Base-by-base conservation (phyloP, 2,113 vertebrate species). In the Spermophilus dauricus region DNA sequence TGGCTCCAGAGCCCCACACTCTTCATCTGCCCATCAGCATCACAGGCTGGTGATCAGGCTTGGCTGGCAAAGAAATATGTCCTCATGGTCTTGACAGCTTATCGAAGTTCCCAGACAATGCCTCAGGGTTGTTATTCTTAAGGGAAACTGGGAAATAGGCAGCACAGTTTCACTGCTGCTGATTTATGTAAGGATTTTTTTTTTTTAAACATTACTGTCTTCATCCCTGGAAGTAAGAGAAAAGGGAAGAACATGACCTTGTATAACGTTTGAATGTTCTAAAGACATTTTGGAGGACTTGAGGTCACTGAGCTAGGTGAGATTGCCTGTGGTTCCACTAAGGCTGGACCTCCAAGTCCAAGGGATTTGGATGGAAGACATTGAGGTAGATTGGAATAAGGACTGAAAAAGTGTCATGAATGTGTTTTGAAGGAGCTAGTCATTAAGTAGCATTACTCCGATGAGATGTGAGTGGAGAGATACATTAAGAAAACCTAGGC, bases 211-310 rank as follows among this genome's bases (percentile, higher is more conserved):
- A 42, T 37, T 28, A 20, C 20, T 24, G 20, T 53, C 30, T 85
- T 89, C 93, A 42, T 75, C 91, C 24, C 80, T 86, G 86, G 24
- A 93, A 94, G 65, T 73, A 70, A 70, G 0, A 42, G 51, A n/a
- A 69, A 70, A 75, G 32, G 24, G 34, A 17, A 39, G 30, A 67
- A 65, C 83, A 69, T 42, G 63, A 26, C 8, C 26, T 45, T 58
- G 11, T 51, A 28, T 28, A 34, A 17, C 32, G 34, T 63, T 81
- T 91, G 58, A 8, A 89, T 76, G 39, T 83, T 86, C 45, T 22
- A 48, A 51, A 24, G 48, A 87, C 30, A 26, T 84, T 63, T 67
- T 69, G 20, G 89, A 95, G 72, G 37, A 8, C 75, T 63, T 88
- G 75, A 5, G 34, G 22, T 82, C 37, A n/a, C 37, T 91, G 78